Base-by-base conservation (phyloP, 2,888 invertebrate species). In the Sesamia inferens region DNA sequence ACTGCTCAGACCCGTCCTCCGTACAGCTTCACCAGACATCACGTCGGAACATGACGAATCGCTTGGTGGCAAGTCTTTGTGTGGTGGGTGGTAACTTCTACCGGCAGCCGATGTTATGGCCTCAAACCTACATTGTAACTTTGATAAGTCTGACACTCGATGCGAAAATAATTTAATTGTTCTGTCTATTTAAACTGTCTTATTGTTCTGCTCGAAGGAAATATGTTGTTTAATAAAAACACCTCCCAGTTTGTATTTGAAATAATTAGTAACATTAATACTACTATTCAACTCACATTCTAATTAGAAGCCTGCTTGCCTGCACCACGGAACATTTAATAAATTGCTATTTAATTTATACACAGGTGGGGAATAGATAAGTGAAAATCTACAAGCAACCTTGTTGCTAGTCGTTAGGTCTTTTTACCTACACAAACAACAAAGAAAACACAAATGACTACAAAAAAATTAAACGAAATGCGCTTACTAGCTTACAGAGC, bases 241-340 rank as follows among this genome's bases (percentile, higher is more conserved):
- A 68, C 74, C 59, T 73, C 31, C 47, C 55, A 48, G 47, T 71
- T 83, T 79, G 70, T 48, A 66, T 70, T 63, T 54, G 22, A 78
- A 74, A 70, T 68, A 65, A 82, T 76, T 83, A 79, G 58, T 79
- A 83, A 77, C 71, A 77, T 74, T 64, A 61, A 71, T 39, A 31
- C 31, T 71, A 63, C 47, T 51, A 79, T 83, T 71, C 66, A 48
- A 59, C 54, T 55, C 19, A 44, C 67, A 69, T 67, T 83, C 68
- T 68, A 82, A 80, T 69, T 68, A 71, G 24, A 59, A 68, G 64
- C 44, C 48, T 57, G 24, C 39, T 51, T 64, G 64, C 44, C 48
- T 57, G 22, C 39, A 57, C 67, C 58, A 42, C 64, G 55, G 39
- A 79, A 83, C 75, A 70, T 83, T 70, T 62, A 44, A 78, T 76